Conservation (phyloP, 2,888 invertebrate species). For the Philhelius pedissequus region DNA sequence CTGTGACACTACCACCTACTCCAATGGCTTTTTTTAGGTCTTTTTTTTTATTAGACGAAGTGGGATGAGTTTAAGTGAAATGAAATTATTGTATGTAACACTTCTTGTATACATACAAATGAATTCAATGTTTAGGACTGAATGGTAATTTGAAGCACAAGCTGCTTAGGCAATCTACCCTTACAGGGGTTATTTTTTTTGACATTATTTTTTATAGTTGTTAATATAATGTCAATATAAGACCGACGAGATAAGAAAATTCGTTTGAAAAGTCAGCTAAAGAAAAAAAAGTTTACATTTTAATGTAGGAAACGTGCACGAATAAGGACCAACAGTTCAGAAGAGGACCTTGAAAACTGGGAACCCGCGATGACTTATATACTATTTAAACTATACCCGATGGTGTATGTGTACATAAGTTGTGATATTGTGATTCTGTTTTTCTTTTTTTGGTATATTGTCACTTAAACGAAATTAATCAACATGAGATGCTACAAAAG, state of each 20-base stretch:
- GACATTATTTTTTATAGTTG: not conserved
- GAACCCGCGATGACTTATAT: not conserved
- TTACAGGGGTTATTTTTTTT: not conserved
- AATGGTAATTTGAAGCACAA: not conserved
- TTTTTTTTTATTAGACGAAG: not conserved
- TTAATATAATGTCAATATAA: not conserved
- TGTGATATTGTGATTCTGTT: too few species aligned
- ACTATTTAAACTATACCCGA: not conserved
- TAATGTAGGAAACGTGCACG: not conserved
- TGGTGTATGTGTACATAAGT: too few species aligned
- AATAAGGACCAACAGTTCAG: not conserved
- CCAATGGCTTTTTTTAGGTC: not conserved
- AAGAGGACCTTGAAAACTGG: not conserved
- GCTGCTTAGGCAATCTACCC: not conserved
- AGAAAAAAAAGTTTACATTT: not conserved
- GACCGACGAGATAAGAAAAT: not conserved
- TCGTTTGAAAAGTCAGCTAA: not conserved
- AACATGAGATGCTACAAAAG: too few species aligned
- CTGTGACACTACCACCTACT: not conserved
- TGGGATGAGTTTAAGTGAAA: not conserved
- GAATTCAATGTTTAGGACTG: slow-evolving; percentile 23
- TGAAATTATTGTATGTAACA: not conserved
- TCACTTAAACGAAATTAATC: too few species aligned
- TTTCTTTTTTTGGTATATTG: too few species aligned
- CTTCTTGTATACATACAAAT: not conserved